phyloP scores from a whole-genome alignment of 2,113 vertebrate species.

The Caretta caretta region DNA sequence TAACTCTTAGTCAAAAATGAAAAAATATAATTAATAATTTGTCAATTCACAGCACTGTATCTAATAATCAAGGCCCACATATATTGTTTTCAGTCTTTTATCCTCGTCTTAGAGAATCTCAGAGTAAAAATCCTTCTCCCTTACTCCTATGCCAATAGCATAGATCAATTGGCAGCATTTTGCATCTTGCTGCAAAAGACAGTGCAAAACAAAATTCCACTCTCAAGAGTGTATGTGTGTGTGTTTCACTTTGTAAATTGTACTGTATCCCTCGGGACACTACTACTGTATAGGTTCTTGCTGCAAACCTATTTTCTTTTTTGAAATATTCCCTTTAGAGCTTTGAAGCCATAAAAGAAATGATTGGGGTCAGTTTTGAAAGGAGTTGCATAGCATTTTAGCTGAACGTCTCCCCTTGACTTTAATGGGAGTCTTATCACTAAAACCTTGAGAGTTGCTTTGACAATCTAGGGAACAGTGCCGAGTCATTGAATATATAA shows the following conservation, averaged over 20 bases:
- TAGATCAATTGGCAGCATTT: not conserved
- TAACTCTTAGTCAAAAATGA: not conserved
- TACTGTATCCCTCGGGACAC: not conserved
- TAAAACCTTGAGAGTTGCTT: not conserved
- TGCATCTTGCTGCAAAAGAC: not conserved
- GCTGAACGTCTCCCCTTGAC: not conserved
- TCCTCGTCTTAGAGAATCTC: not conserved
- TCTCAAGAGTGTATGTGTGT: rapidly evolving
- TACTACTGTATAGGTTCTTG: not conserved
- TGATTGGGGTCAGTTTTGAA: not conserved
- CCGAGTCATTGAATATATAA: not conserved
- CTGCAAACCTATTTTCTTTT: not conserved
- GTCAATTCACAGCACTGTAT: not conserved
- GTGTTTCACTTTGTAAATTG: not conserved
- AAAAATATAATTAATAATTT: not conserved
- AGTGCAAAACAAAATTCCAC: not conserved
- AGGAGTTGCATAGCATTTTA: not conserved
- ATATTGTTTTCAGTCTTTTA: not conserved
- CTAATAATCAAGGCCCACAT: not conserved
- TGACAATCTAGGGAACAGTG: not conserved
- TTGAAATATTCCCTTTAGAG: not conserved
- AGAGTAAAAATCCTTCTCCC: not conserved
- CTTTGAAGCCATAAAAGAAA: not conserved
- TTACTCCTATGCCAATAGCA: not conserved
- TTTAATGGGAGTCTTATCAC: not conserved